These are phyloP conservation scores for Anser cygnoides DNA, from an alignment of 2,113 vertebrate species.

Conservation along the genomic window DNA sequence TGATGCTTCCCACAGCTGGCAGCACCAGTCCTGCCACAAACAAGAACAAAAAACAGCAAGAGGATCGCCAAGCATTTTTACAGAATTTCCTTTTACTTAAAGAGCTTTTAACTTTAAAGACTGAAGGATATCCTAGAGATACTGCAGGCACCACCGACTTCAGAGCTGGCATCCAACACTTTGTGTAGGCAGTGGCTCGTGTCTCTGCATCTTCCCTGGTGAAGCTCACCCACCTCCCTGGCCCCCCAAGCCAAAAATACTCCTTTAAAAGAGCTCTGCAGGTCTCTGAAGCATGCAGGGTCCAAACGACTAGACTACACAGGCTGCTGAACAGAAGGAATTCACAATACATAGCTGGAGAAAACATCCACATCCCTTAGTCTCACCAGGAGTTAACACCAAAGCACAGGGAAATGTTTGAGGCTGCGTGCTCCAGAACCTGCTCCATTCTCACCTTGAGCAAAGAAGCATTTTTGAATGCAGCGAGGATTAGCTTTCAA, in stretches of 20 bases:
- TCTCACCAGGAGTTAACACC: not conserved
- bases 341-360: not conserved
- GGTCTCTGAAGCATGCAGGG: not conserved
- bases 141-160: not conserved
- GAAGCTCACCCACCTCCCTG: not conserved
- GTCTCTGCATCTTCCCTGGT: not conserved
- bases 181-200: accelerated
- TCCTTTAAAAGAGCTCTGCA: not conserved
- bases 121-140: not conserved
- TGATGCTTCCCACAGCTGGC: not conserved
- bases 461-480: not conserved
- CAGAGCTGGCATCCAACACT: not conserved
- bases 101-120: not conserved
- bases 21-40: not conserved
- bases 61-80: not conserved
- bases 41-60: not conserved
- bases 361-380: not conserved
- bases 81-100: not conserved
- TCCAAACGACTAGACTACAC: too few relatives aligned
- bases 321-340: not conserved
- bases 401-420: not conserved
- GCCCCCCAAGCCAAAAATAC: not conserved
- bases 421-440: not conserved
- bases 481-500: not conserved
- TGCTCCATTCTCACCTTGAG: accelerated